phyloP scores from a whole-genome alignment of 2,113 vertebrate genomes.

The Thalassarche chlororhynchos region DNA sequence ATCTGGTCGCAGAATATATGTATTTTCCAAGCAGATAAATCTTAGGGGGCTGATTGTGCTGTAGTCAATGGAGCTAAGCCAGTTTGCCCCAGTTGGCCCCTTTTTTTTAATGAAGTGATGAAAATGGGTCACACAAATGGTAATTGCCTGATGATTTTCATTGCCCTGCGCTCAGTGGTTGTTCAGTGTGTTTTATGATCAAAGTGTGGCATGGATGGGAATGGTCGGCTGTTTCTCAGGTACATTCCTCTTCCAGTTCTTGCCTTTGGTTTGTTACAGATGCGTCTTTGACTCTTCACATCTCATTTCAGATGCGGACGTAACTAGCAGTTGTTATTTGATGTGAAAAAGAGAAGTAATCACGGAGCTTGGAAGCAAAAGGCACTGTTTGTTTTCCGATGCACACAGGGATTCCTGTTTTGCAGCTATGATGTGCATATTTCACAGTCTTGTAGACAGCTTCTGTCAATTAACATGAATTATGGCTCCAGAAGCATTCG shows the following conservation, averaged over 20 bases:
- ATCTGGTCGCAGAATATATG: background rate
- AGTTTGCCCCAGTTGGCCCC: background rate
- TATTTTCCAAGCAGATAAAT: background rate
- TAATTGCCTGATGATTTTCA: conserved; percentile 26
- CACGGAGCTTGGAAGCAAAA: background rate
- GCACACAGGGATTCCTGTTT: conserved; percentile 60
- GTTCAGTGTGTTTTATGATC: background rate
- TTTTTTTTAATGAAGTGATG: conserved; percentile 3
- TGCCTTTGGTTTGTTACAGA: background rate
- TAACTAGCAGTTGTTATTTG: background rate
- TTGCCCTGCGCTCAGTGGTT: background rate
- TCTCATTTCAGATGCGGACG: background rate
- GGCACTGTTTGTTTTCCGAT: conserved; percentile 20
- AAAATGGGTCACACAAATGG: conserved; percentile 4
- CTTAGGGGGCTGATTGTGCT: background rate
- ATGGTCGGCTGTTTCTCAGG: background rate
- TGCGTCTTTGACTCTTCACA: background rate
- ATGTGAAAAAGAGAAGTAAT: conserved; percentile 2
- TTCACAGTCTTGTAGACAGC: conserved; percentile 34
- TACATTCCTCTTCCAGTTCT: background rate
- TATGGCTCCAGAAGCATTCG: background rate
- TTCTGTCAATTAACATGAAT: conserved; percentile 51
- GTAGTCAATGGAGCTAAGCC: background rate
- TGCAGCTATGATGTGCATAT: background rate
- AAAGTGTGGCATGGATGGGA: background rate